Percentiles rank a stretch among this genome's conserved stretches.
Evolutionary conservation across 2,888 invertebrate species (phyloP).

Genomic region (Drosophila anomelani): DNA sequence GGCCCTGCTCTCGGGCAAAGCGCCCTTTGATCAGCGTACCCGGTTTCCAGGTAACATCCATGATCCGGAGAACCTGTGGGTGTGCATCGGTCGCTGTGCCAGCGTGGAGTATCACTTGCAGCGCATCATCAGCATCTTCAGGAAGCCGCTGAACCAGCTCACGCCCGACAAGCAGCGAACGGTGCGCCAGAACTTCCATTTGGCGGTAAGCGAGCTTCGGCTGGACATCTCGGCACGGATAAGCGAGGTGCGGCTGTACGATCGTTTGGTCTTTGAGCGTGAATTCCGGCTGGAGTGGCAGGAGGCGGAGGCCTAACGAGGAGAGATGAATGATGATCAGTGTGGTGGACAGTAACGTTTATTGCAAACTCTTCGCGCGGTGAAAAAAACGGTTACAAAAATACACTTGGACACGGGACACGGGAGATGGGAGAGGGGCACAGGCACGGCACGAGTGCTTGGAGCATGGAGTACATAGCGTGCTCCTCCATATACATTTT

Average conservation of each 20-base stretch:
- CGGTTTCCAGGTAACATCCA: constrained; percentile 80
- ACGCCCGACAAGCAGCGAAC: constrained; percentile 80
- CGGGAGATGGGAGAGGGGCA: constrained; percentile 6
- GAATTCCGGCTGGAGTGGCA: constrained; percentile 79
- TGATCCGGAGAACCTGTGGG: constrained; percentile 79
- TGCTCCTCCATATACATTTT: constrained; percentile 34
- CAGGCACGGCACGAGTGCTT: constrained; percentile 1
- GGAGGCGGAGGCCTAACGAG: constrained; percentile 62
- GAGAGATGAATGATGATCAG: constrained; percentile 21
- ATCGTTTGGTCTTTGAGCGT: constrained; percentile 77
- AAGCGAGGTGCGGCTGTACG: constrained; percentile 77
- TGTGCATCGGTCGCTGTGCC: constrained; percentile 81
- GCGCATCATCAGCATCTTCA: constrained; percentile 76
- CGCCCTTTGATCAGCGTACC: constrained; percentile 77
- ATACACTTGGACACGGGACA: constrained; percentile 53
- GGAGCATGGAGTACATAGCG: constrained; percentile 21
- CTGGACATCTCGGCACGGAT: constrained; percentile 81
- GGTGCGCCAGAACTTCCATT: constrained; percentile 80
- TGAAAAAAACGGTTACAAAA: constrained; percentile 67
- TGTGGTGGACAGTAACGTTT: constrained; percentile 58
- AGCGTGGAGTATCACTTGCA: constrained; percentile 81
- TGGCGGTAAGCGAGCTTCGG: constrained; percentile 79
- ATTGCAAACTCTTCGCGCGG: constrained; percentile 49
- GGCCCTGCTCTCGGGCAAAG: constrained; percentile 63
- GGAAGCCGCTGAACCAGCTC: constrained; percentile 75